A percentile compares a stretch with the other conserved stretches of the same genome.
phyloP scores from a whole-genome alignment of 2,797 vertebrate species.

The Molossus alvarezi region DNA sequence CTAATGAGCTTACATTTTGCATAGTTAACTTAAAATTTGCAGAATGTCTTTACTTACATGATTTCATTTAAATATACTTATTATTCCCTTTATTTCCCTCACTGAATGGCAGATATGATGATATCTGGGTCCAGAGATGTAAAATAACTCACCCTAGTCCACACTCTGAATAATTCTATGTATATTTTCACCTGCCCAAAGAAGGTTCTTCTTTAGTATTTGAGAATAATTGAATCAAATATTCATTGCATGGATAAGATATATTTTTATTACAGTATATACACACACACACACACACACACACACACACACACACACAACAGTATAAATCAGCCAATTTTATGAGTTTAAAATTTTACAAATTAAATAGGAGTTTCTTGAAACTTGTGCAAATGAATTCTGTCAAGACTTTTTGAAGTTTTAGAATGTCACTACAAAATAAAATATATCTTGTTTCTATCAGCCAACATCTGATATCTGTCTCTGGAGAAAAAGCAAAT shows the following conservation, averaged over 20 bases:
- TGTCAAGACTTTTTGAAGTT: slow-evolving; percentile 45
- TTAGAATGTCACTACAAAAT: neutral
- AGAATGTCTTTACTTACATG: slow-evolving; percentile 1
- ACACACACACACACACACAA: neutral
- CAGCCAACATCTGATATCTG: neutral
- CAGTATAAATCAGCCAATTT: neutral
- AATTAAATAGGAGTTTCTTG: slow-evolving; percentile 36
- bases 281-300: too few species aligned
- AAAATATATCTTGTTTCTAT: neutral
- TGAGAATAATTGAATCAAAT: neutral
- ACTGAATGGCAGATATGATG: neutral
- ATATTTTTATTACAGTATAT: neutral
- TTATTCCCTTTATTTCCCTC: neutral
- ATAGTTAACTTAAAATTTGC: slow-evolving; percentile 35
- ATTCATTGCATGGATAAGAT: neutral
- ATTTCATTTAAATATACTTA: neutral
- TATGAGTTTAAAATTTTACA: neutral
- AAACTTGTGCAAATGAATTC: neutral
- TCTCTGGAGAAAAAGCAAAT: neutral
- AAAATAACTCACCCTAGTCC: neutral
- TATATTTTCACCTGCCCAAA: neutral
- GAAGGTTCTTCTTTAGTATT: neutral
- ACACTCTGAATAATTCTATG: neutral
- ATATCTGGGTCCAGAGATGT: neutral
- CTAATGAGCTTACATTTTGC: neutral